These are phyloP conservation scores for Schizothorax lantsangensis DNA, from an alignment of 2,797 vertebrate genomes.

Conservation along the genomic window DNA sequence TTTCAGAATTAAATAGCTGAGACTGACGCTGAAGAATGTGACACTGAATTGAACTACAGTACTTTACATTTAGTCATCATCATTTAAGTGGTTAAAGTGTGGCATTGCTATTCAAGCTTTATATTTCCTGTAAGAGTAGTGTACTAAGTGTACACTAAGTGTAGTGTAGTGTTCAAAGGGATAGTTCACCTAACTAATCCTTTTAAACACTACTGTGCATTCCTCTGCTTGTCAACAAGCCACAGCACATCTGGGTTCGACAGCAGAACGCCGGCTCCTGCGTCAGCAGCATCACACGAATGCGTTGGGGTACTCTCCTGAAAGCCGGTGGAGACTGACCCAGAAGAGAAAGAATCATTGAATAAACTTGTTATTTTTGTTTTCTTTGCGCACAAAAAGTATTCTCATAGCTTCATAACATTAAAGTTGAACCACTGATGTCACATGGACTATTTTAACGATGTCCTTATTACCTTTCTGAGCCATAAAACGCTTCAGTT, in stretches of 20 bases:
- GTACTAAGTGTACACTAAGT: neutral
- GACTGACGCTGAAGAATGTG: neutral
- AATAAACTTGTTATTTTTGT: neutral
- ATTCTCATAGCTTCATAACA: neutral
- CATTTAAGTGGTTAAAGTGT: neutral
- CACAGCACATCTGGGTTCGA: too few relatives aligned
- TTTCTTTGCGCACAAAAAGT: neutral
- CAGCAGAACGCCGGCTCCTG: too few relatives aligned
- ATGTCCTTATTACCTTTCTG: too few relatives aligned
- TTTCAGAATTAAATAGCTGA: conserved; percentile 16
- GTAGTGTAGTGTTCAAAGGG: neutral
- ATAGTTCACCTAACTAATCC: too few relatives aligned
- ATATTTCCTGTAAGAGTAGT: neutral
- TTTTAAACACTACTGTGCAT: too few relatives aligned
- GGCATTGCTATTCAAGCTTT: neutral
- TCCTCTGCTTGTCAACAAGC: too few relatives aligned
- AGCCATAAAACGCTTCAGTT: too few relatives aligned
- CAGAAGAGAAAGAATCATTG: neutral
- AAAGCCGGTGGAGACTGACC: neutral
- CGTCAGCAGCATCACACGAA: too few relatives aligned
- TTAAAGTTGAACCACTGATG: neutral
- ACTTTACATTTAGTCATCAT: neutral
- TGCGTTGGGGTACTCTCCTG: too few relatives aligned
- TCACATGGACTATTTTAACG: too few relatives aligned
- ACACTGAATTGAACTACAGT: neutral